These are phyloP conservation scores for Otolemur crassicaudatus DNA, from an alignment of 2,797 vertebrate genomes.

Conservation along the genomic window DNA sequence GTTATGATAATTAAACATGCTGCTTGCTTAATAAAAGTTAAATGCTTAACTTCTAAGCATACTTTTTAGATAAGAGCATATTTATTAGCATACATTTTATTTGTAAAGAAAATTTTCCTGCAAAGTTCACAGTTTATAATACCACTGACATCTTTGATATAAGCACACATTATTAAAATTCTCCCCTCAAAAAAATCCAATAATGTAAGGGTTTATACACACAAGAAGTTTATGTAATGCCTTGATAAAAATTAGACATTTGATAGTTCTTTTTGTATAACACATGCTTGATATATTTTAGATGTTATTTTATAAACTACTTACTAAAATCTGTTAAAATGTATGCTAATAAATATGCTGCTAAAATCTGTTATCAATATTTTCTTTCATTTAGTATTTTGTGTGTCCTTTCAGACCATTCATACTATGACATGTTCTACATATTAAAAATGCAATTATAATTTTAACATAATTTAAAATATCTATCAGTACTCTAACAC, in stretches of 20 bases:
- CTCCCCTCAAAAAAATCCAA: not conserved
- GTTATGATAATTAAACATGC: not conserved
- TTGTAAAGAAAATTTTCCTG: not conserved
- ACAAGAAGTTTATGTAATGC: not conserved
- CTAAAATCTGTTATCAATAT: not conserved
- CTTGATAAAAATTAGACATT: not conserved
- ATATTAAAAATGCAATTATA: not conserved
- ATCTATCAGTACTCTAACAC: not conserved
- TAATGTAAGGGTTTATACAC: not conserved
- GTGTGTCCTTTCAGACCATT: not conserved
- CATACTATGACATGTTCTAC: not conserved
- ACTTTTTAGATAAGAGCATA: not conserved
- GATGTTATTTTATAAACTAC: not conserved
- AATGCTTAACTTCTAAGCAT: not conserved
- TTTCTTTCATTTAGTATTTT: not conserved
- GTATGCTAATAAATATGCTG: not conserved
- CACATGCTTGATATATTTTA: not conserved
- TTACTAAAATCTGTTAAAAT: not conserved
- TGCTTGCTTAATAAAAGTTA: not conserved
- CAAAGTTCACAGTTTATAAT: not conserved
- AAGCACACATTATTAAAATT: not conserved
- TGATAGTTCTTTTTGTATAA: not conserved
- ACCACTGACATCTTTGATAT: not conserved
- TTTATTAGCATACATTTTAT: not conserved
- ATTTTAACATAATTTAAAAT: not conserved